Percentiles rank a stretch among this genome's conserved stretches.
Evolutionary conservation across 2,113 vertebrate species (phyloP).

Genomic region (Dicaeum eximium): DNA sequence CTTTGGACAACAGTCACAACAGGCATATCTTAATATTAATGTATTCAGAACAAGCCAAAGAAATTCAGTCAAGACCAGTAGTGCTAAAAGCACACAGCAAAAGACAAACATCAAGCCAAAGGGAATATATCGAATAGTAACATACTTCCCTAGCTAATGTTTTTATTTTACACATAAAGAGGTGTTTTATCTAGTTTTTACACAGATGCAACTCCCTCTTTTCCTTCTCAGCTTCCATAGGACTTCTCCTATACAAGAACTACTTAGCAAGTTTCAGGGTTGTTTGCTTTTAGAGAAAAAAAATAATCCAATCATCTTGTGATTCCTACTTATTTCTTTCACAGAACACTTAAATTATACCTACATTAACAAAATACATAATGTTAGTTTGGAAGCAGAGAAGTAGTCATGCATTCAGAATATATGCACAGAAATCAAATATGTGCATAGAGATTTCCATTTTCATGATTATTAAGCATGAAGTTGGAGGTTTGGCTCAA

Average conservation of each 20-base stretch:
- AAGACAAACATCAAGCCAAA: background rate
- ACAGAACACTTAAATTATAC: background rate
- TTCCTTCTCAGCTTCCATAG: background rate
- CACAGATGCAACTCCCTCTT: background rate
- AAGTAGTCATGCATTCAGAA: conserved; percentile 25
- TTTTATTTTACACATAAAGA: background rate
- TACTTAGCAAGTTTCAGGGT: background rate
- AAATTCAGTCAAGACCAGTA: background rate
- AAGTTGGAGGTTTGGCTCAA: conserved; percentile 16
- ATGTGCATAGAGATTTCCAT: conserved; percentile 13
- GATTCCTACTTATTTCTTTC: background rate
- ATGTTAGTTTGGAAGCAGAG: background rate
- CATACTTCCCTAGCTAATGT: background rate
- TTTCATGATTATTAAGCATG: conserved; percentile 41
- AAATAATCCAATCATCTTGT: background rate
- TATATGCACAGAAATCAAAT: conserved; percentile 23
- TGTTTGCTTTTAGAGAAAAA: background rate
- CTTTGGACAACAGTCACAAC: background rate
- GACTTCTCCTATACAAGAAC: background rate
- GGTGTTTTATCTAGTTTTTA: background rate
- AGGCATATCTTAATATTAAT: background rate
- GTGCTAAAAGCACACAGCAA: background rate
- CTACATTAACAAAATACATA: background rate
- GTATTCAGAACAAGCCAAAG: background rate
- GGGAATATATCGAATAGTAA: background rate